A percentile compares a stretch with the other conserved stretches of the same genome.
These are phyloP conservation scores for Magallana gigas DNA, from an alignment of 1,140 invertebrate genomes.

Conservation along the genomic window DNA sequence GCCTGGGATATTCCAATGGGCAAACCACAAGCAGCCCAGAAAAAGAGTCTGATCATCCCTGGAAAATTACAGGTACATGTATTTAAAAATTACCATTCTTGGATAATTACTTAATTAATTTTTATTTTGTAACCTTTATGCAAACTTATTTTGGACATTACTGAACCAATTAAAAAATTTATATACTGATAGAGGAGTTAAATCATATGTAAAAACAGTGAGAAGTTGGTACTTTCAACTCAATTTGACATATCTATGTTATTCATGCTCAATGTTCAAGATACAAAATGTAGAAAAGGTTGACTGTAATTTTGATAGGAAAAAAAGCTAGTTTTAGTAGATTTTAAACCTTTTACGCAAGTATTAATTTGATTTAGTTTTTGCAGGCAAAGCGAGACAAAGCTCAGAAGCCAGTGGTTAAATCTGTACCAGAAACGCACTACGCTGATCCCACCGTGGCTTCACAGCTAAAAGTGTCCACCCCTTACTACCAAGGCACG, in stretches of 20 bases:
- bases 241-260: too few species aligned
- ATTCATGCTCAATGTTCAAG: too few species aligned
- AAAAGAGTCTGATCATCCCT: constrained; percentile 58
- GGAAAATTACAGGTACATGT: constrained; percentile 59
- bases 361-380: not conserved
- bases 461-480: constrained; percentile 56
- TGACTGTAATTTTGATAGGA: not conserved
- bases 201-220: too few species aligned
- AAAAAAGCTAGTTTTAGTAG: too few species aligned
- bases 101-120: not conserved
- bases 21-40: constrained; percentile 30
- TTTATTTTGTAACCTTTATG: not conserved
- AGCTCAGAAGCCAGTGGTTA: constrained; percentile 44
- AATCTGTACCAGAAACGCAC: constrained; percentile 48
- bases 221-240: too few species aligned
- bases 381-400: constrained; percentile 51
- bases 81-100: not conserved
- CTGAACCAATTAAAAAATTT: too few species aligned
- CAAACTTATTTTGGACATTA: too few species aligned
- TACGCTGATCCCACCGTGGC: constrained; percentile 66
- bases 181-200: too few species aligned
- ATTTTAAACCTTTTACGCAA: too few species aligned
- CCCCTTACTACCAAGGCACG: constrained; percentile 47
- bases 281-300: too few species aligned
- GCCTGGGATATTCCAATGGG: constrained; percentile 47